A percentile compares a stretch with the other conserved stretches of the same genome.
These are phyloP conservation scores for Polietes domitor DNA, from an alignment of 2,888 invertebrate species.

Conservation along the genomic window DNA sequence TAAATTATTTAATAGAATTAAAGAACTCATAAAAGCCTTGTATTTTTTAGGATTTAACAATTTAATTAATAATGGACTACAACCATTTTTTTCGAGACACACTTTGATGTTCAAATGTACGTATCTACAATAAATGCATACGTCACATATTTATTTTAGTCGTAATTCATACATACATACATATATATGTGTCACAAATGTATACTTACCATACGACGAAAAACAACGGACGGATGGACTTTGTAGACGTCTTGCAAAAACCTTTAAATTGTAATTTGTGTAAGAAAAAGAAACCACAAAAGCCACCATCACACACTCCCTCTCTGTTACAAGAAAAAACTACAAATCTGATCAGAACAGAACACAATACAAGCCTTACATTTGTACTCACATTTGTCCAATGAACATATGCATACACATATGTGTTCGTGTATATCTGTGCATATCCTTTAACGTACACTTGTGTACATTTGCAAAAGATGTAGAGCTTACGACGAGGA, in stretches of 20 bases:
- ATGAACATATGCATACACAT: not conserved
- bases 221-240: not conserved
- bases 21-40: too few relatives aligned
- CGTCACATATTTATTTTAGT: too few relatives aligned
- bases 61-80: too few relatives aligned
- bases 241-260: not conserved
- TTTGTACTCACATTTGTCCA: not conserved
- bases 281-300: constrained; percentile 31
- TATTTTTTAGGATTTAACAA: too few relatives aligned
- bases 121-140: too few relatives aligned
- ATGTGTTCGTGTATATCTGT: not conserved
- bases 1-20: too few relatives aligned
- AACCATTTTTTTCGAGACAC: too few relatives aligned
- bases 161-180: not conserved
- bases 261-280: constrained; percentile 32
- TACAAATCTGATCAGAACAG: constrained; percentile 9
- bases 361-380: not conserved
- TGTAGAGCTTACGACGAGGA: not conserved
- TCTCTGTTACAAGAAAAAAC: not conserved
- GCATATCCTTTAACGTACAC: not conserved
- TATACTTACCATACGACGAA: too few relatives aligned
- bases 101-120: too few relatives aligned
- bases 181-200: not conserved
- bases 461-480: not conserved
- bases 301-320: not conserved